phyloP scores from a whole-genome alignment of 2,888 invertebrate species.

The Parnassius orleans region DNA sequence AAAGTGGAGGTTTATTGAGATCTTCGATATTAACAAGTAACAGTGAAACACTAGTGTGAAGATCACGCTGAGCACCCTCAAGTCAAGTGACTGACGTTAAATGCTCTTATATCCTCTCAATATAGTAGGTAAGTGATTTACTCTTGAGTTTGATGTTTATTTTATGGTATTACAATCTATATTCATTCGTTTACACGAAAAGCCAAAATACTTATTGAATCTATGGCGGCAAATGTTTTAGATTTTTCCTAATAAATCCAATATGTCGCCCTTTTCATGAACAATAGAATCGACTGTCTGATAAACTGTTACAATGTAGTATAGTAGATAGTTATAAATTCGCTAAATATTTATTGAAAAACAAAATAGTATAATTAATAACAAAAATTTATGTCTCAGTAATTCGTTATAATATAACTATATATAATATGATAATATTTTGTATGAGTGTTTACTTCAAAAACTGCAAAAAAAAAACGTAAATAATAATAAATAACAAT shows the following conservation, averaged over 20 bases:
- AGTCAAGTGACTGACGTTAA: conserved; percentile 48
- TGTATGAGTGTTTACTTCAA: no score
- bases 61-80: conserved; percentile 41
- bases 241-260: conserved; percentile 52
- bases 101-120: conserved; percentile 36
- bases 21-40: conserved; percentile 41
- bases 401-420: no score
- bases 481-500: no score
- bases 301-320: background rate
- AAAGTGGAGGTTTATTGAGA: conserved; percentile 3
- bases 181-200: conserved; percentile 21
- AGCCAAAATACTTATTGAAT: conserved; percentile 24
- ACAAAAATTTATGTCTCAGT: no score
- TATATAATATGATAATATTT: no score
- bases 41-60: conserved; percentile 42
- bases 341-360: no score
- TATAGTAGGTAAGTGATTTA: conserved; percentile 49
- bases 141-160: conserved; percentile 28
- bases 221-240: conserved; percentile 29
- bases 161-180: conserved; percentile 17
- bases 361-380: no score
- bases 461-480: no score
- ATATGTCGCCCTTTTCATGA: conserved; percentile 38
- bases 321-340: no score
- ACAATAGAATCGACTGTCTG: conserved; percentile 15